Conservation (phyloP, 2,113 vertebrate species). For the Pogonocichla stellata region DNA sequence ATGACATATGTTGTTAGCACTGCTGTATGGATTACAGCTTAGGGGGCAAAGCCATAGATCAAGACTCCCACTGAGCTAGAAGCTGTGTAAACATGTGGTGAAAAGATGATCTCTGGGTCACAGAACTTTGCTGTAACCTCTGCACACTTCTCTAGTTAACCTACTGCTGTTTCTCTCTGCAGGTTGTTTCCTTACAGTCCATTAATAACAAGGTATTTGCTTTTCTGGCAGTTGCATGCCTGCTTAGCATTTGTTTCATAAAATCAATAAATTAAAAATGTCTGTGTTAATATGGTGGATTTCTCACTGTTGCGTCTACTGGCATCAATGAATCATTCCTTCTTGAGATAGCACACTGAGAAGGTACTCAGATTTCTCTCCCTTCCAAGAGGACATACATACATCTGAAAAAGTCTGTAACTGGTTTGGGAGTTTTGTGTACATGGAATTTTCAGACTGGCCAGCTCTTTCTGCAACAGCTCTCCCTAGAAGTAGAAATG, state of each 20-base stretch:
- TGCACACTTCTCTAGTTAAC: neutral
- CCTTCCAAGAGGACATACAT: neutral
- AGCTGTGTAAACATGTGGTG: neutral
- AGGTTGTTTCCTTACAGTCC: neutral
- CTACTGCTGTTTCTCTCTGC: neutral
- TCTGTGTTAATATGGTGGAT: neutral
- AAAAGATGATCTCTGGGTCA: neutral
- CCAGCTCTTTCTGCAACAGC: neutral
- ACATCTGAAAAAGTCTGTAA: neutral
- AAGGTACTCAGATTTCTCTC: neutral
- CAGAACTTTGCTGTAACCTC: neutral
- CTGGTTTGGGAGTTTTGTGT: neutral
- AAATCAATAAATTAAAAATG: neutral
- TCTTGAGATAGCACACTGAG: neutral
- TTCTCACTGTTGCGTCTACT: neutral
- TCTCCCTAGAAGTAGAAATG: neutral
- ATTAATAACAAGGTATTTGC: neutral
- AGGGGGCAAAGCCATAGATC: neutral
- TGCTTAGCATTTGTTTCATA: neutral
- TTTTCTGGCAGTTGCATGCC: neutral
- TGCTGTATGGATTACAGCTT: neutral
- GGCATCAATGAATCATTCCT: neutral
- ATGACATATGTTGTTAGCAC: neutral
- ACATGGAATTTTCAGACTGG: neutral
- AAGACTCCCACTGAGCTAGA: neutral